These are phyloP conservation scores for Phenacoccus solenopsis DNA, from an alignment of 1,140 invertebrate genomes.

Conservation along the genomic window DNA sequence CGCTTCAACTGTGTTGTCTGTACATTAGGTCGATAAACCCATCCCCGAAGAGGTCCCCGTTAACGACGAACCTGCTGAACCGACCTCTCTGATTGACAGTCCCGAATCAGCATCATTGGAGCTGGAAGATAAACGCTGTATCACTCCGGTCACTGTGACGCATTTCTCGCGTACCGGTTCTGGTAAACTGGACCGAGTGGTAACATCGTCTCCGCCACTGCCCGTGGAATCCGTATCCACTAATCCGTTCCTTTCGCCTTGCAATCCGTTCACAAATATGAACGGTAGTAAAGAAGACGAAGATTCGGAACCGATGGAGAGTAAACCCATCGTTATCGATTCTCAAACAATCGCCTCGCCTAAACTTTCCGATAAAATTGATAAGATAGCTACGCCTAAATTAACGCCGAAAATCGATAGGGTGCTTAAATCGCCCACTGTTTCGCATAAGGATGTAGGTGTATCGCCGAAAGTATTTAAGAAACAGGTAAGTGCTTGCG, in stretches of 20 bases:
- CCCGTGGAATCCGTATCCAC: conserved; percentile 20
- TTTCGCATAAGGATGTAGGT: not conserved
- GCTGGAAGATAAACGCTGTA: conserved; percentile 24
- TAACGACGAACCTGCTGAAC: not conserved
- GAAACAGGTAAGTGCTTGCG: not conserved
- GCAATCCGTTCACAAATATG: not conserved
- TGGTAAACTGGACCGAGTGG: conserved; percentile 37
- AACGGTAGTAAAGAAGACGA: not conserved
- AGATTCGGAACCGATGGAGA: not conserved
- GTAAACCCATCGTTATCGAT: not conserved
- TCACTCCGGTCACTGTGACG: conserved; percentile 40
- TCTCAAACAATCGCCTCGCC: not conserved
- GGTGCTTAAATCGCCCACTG: not conserved
- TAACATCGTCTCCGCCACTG: conserved; percentile 26
- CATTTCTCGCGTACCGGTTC: conserved; percentile 39
- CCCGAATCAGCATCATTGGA: not conserved
- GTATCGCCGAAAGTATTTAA: not conserved
- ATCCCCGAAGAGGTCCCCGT: not conserved
- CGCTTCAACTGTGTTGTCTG: not conserved
- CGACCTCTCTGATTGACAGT: not conserved
- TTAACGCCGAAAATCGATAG: not conserved
- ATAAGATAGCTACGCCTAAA: not conserved
- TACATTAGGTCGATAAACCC: not conserved
- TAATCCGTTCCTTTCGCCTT: conserved; percentile 35
- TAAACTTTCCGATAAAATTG: not conserved